Percentiles rank a stretch among this genome's conserved stretches.
Evolutionary conservation across 2,888 invertebrate genomes (phyloP).

Genomic region (Ashinkailepas kermadecensis): DNA sequence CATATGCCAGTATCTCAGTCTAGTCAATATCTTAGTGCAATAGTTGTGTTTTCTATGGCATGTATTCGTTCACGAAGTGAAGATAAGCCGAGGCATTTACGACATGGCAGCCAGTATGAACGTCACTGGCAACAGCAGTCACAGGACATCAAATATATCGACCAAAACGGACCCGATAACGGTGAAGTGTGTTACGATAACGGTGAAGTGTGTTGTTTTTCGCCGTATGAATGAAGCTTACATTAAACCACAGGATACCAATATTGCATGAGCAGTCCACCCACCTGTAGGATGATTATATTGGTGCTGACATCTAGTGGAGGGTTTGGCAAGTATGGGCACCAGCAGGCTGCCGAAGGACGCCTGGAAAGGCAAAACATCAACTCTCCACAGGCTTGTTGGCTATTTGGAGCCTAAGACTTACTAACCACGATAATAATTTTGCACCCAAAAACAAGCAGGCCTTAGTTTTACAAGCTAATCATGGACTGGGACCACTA

Average conservation of each 20-base stretch:
- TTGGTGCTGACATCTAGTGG: conserved; percentile 60
- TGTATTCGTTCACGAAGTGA: too few species aligned
- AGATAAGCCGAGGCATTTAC: too few species aligned
- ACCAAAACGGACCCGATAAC: too few species aligned
- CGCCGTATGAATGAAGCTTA: neutral
- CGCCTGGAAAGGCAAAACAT: conserved; percentile 52
- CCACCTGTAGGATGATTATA: conserved; percentile 52
- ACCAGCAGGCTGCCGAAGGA: conserved; percentile 84
- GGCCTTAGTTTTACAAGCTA: neutral
- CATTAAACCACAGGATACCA: too few species aligned
- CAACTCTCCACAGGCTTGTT: neutral
- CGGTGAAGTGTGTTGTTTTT: neutral
- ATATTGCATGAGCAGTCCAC: neutral
- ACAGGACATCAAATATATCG: too few species aligned
- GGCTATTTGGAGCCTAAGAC: neutral
- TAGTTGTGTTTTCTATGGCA: too few species aligned
- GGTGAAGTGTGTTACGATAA: too few species aligned
- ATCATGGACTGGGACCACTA: neutral
- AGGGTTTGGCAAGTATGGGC: conserved; percentile 65
- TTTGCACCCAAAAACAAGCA: neutral
- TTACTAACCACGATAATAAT: neutral
- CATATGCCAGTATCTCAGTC: too few species aligned
- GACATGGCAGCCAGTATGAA: too few species aligned
- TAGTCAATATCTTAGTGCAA: too few species aligned
- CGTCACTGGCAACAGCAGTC: too few species aligned